Base-by-base conservation (phyloP, 2,888 invertebrate species). In the Drosophila melanosoma region DNA sequence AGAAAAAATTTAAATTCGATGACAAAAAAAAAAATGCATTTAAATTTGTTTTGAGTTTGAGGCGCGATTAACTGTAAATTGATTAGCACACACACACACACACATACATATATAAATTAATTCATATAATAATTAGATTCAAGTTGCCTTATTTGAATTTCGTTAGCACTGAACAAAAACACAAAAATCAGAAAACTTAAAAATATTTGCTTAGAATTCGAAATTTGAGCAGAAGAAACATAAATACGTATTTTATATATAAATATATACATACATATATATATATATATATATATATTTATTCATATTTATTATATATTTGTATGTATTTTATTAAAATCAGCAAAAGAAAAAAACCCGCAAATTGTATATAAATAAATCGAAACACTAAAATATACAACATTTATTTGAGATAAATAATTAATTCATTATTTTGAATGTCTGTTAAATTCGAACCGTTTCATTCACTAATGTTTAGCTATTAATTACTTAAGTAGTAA, bases 91-190 rank as follows among this genome's bases (percentile, higher is more conserved):
- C 33, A 76, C 58, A 65, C 65, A 69, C 63, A 59, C 59, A 76
- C 45, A 76, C 56, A 74, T 26, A 66, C 53, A 71, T 32, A 68
- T 57, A 45, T 45, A 45, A 26, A 45, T 8, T 74, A 26, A 75
- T 42, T 52, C 45, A 71, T 38, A 79, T 68, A 74, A 80, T 67
- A 90, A 76, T 89, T 83, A 87, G 90, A 87, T 90, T 90, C 87
- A 90, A 87, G 87, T 87, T 87, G 87, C 90, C 87, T 90, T 87
- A 87, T 89, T 90, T 88, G 86, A 86, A 89, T 87, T 90, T 89
- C 76, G 90, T 87, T 84, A 83, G 84, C 85, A 84, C 82, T 85
- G 76, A 83, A 51, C 38, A 52, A 68, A 38, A 51, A 65, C 40
- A 52, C n/a, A 61, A 38, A 10, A 58, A 56, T 42, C 45, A 59